A percentile compares a stretch with the other conserved stretches of the same genome.
phyloP scores from a whole-genome alignment of 64 coral and sea anemone genomes.

The Cladopsammia gracilis region DNA sequence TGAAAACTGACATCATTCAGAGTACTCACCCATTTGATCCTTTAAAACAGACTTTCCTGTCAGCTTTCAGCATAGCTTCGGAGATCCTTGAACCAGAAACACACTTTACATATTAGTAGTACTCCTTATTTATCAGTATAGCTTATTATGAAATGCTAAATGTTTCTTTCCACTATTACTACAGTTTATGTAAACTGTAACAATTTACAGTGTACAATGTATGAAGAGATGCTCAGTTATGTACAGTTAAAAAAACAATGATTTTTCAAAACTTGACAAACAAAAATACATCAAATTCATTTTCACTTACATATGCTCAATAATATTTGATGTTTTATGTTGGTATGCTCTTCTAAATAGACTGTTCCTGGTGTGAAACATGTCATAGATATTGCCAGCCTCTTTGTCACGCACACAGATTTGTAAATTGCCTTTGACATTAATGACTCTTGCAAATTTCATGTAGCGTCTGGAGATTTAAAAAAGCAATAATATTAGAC shows the following conservation, averaged over 20 bases:
- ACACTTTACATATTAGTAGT: too few relatives aligned
- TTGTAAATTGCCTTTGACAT: conserved; percentile 80
- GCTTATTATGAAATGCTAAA: too few relatives aligned
- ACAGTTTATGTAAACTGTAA: too few relatives aligned
- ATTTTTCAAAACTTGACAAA: neutral
- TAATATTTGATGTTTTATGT: conserved; percentile 96
- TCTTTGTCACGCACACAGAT: conserved; percentile 95
- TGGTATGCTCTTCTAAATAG: conserved; percentile 94
- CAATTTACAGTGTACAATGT: too few relatives aligned
- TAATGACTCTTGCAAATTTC: conserved; percentile 89
- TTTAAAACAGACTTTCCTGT: conserved; percentile 22
- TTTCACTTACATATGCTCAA: conserved; percentile 90
- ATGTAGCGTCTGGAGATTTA: conserved; percentile 77
- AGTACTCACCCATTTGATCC: conserved; percentile 61
- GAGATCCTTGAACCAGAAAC: conserved; percentile 51
- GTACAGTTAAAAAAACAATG: neutral
- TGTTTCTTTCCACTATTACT: too few relatives aligned
- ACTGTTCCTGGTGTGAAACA: conserved; percentile 92
- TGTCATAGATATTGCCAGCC: conserved; percentile 93
- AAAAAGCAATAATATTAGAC: neutral
- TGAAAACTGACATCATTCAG: neutral
- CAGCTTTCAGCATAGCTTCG: conserved; percentile 75
- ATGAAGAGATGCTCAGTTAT: too few relatives aligned
- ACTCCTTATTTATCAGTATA: too few relatives aligned
- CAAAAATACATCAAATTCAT: too few relatives aligned